Percentiles rank a stretch among this genome's conserved stretches.
Conservation (phyloP, 2,797 vertebrate genomes). For the Phoxinus dragarum region DNA sequence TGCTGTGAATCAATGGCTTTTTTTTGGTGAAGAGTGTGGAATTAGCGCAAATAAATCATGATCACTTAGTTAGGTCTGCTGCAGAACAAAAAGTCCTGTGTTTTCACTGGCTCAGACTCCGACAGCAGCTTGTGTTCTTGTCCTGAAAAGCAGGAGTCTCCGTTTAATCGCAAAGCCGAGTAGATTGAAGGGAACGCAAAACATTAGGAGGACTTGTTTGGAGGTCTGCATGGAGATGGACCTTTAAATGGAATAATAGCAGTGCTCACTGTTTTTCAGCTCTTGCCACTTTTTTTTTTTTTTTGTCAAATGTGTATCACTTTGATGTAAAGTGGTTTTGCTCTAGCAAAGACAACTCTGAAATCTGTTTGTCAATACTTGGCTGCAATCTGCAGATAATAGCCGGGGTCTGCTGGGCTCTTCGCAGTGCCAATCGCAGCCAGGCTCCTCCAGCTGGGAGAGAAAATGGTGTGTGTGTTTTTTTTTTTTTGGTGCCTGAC, state of each 20-base stretch:
- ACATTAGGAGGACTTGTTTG: constrained; percentile 1
- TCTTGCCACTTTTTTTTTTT: background rate
- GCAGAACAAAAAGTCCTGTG: constrained; percentile 45
- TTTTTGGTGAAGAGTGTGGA: constrained; percentile 54
- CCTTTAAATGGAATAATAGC: constrained; percentile 6
- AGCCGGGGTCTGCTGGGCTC: constrained; percentile 20
- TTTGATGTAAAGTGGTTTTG: constrained; percentile 29
- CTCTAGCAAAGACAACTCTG: constrained; percentile 24
- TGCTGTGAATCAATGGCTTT: constrained; percentile 49
- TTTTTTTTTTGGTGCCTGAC: constrained; percentile 46
- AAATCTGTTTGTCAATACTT: constrained; percentile 41
- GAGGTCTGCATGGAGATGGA: constrained; percentile 25
- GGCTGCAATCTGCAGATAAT: constrained; percentile 50
- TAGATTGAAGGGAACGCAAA: constrained; percentile 3
- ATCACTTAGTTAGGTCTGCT: constrained; percentile 48
- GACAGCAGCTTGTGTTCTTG: constrained; percentile 36
- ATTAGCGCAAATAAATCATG: constrained; percentile 57
- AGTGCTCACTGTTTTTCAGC: background rate
- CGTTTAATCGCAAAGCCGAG: constrained; percentile 12
- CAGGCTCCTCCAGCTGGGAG: constrained; percentile 28
- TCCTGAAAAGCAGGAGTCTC: constrained; percentile 13
- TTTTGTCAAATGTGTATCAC: constrained; percentile 30
- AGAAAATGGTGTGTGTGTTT: constrained; percentile 9
- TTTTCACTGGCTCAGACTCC: constrained; percentile 31
- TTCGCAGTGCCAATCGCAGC: constrained; percentile 29